Conservation (phyloP, 2,113 vertebrate genomes). For the chimpanzee (Pan troglodytes) region DNA sequence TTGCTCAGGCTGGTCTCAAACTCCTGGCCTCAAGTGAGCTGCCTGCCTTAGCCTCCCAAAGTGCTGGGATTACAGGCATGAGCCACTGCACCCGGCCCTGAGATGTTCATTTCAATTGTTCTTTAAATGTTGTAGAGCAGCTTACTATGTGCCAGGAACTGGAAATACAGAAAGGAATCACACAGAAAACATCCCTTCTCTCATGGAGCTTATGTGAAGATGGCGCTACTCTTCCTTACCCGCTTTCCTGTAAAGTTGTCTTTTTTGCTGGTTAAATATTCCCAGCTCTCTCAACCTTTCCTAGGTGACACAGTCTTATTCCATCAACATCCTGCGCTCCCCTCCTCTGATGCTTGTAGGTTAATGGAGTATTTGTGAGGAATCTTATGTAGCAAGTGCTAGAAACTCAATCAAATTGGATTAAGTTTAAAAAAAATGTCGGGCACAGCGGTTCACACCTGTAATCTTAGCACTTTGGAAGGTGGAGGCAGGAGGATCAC, state of each 20-base stretch:
- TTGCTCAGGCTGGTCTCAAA: too few species aligned
- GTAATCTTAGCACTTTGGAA: too few species aligned
- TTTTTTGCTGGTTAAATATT: background rate
- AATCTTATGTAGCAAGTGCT: background rate
- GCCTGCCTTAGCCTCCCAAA: too few species aligned
- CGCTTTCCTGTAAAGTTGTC: background rate
- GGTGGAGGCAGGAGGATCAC: too few species aligned
- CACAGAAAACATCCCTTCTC: background rate
- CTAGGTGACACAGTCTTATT: background rate
- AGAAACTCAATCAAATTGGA: background rate
- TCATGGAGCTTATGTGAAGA: background rate
- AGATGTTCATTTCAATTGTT: background rate
- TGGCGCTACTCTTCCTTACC: background rate
- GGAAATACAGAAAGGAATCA: background rate
- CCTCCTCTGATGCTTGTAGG: background rate
- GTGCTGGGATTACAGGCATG: too few species aligned
- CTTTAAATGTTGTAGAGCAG: background rate
- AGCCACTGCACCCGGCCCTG: background rate
- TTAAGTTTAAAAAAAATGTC: background rate
- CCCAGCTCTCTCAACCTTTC: background rate
- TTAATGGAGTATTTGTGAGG: background rate
- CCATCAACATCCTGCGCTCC: background rate
- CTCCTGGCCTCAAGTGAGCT: too few species aligned
- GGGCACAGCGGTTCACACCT: too few species aligned
- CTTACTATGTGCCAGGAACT: background rate